Conservation (phyloP, 64 coral and sea anemone species). For the Hydrozoanthus tunicans region DNA sequence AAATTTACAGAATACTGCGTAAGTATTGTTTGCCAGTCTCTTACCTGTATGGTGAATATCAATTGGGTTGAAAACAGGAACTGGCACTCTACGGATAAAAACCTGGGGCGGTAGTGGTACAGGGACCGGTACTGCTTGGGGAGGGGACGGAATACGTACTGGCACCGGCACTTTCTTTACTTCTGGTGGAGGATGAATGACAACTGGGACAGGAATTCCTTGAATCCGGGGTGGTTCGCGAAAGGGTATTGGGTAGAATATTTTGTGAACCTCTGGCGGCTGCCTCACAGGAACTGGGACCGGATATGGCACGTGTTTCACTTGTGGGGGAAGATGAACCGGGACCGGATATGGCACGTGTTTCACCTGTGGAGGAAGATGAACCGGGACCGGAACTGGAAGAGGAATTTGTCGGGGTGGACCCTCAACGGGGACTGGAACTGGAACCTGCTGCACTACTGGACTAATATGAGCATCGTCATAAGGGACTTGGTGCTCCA, state of each 20-base stretch:
- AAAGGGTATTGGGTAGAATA: conserved; percentile 60
- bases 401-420: conserved; percentile 47
- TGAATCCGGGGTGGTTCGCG: conserved; percentile 64
- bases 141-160: conserved; percentile 57
- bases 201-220: conserved; percentile 70
- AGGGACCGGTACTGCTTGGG: conserved; percentile 63
- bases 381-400: conserved; percentile 65
- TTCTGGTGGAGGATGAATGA: conserved; percentile 75
- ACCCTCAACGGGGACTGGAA: conserved; percentile 9
- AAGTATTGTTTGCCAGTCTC: neutral
- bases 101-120: conserved; percentile 64
- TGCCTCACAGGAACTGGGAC: conserved; percentile 66
- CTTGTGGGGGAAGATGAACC: neutral
- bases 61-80: conserved; percentile 56
- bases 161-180: conserved; percentile 55
- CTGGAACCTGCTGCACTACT: conserved; percentile 37
- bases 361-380: conserved; percentile 17
- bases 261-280: conserved; percentile 69
- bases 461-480: neutral
- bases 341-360: conserved; percentile 76
- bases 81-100: conserved; percentile 71
- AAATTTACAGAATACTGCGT: too few relatives aligned
- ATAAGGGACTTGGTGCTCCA: neutral
- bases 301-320: conserved; percentile 71
- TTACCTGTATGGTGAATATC: conserved; percentile 11